A percentile compares a stretch with the other conserved stretches of the same genome.
phyloP scores from a whole-genome alignment of 2,888 invertebrate genomes.

The Vanessa cardui region DNA sequence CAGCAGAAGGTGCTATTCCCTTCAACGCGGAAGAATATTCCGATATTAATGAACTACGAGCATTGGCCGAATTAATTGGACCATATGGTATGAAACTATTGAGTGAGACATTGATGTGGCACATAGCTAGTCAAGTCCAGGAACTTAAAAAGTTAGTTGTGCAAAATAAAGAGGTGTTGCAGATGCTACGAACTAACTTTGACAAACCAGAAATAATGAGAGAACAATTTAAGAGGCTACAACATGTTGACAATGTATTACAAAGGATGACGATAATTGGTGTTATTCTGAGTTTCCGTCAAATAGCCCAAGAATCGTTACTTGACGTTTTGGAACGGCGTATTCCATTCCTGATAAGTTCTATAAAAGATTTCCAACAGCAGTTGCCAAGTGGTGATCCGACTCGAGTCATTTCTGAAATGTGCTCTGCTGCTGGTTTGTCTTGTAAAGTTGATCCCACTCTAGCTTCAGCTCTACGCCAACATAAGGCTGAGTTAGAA shows the following conservation, averaged over 20 bases:
- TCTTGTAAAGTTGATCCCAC: constrained; percentile 97
- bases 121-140: constrained; percentile 98
- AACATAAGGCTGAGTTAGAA: constrained; percentile 93
- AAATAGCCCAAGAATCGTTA: constrained; percentile 96
- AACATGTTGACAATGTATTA: constrained; percentile 96
- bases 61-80: constrained; percentile 97
- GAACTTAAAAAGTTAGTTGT: constrained; percentile 96
- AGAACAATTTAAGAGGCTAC: constrained; percentile 94
- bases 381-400: constrained; percentile 95
- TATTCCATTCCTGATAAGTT: constrained; percentile 97
- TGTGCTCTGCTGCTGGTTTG: constrained; percentile 98
- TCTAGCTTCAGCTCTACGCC: constrained; percentile 93
- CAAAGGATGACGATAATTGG: constrained; percentile 99
- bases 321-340: constrained; percentile 96
- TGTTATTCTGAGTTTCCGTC: constrained; percentile 97
- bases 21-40: constrained; percentile 99
- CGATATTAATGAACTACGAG: constrained; percentile 96
- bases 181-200: constrained; percentile 96
- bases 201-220: constrained; percentile 99
- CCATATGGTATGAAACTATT: constrained; percentile 99
- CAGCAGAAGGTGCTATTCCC: constrained; percentile 94
- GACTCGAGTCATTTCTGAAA: constrained; percentile 95
- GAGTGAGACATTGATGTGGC: constrained; percentile 99
- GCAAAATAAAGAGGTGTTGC: constrained; percentile 95
- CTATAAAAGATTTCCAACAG: constrained; percentile 96